Evolutionary conservation across 2,113 vertebrate species (phyloP).

Genomic region (Callithrix jacchus): DNA sequence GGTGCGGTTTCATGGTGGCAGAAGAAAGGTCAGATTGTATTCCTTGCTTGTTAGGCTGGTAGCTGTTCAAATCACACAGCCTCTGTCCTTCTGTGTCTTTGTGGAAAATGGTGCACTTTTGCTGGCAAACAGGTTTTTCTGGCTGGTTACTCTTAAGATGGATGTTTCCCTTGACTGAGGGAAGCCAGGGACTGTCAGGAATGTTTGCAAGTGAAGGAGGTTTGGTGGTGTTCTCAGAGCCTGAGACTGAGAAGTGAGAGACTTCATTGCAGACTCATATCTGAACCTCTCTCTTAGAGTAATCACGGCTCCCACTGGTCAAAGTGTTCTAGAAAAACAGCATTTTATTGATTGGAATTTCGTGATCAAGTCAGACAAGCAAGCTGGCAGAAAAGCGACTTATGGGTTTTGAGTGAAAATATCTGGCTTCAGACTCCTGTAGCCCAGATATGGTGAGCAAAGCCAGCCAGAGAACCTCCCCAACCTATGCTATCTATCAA

Average conservation of each 20-base stretch:
- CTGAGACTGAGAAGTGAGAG: neutral
- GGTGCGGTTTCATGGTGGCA: fast-evolving
- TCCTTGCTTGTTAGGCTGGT: neutral
- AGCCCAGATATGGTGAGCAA: neutral
- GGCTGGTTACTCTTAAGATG: constrained; percentile 56
- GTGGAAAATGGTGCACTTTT: constrained; percentile 22
- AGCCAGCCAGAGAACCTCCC: neutral
- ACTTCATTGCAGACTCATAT: neutral
- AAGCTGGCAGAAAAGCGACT: neutral
- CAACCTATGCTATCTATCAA: too few relatives aligned
- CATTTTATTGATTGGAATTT: neutral
- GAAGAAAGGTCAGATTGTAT: neutral
- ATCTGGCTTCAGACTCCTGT: neutral
- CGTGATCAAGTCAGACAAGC: neutral
- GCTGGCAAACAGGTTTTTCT: constrained; percentile 75
- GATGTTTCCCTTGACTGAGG: constrained; percentile 44
- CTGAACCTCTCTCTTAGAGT: neutral
- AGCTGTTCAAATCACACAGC: neutral
- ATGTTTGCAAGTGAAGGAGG: constrained; percentile 33
- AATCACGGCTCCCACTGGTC: too few relatives aligned
- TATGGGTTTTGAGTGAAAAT: neutral
- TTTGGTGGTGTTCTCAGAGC: neutral
- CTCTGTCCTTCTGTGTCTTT: neutral
- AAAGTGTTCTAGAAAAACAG: neutral
- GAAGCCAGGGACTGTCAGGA: constrained; percentile 48